Evolutionary conservation across 2,113 vertebrate species (phyloP).

Genomic region (Ophiodon elongatus): DNA sequence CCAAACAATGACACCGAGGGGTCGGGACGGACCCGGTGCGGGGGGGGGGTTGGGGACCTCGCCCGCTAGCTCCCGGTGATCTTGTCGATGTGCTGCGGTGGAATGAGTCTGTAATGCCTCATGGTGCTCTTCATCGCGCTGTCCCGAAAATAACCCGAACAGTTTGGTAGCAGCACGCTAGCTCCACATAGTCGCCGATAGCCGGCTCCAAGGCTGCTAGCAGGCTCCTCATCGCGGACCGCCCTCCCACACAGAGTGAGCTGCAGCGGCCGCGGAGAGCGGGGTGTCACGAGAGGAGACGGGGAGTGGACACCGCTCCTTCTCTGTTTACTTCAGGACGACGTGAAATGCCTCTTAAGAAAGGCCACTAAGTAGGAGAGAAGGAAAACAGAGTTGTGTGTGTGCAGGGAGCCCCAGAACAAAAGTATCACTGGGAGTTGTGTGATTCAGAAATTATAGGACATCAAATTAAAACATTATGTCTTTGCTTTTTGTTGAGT

Average conservation of each 20-base stretch:
- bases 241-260: slow-evolving; percentile 59
- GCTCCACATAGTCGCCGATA: slow-evolving; percentile 46
- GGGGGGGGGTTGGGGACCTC: too few relatives aligned
- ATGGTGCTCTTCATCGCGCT: slow-evolving; percentile 60
- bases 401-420: background rate
- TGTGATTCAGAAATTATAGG: background rate
- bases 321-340: background rate
- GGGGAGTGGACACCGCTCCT: slow-evolving; percentile 21
- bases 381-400: background rate
- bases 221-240: slow-evolving; percentile 63
- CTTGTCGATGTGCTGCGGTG: slow-evolving; percentile 34
- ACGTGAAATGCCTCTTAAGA: background rate
- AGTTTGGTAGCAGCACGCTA: slow-evolving; percentile 66
- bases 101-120: slow-evolving; percentile 28
- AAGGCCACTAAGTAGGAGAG: background rate
- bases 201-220: slow-evolving; percentile 45
- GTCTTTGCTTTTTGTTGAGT: background rate
- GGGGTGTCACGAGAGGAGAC: slow-evolving; percentile 26
- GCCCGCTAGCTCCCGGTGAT: slow-evolving; percentile 36
- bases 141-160: slow-evolving; percentile 52
- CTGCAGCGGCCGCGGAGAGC: slow-evolving; percentile 1
- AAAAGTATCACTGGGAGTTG: background rate
- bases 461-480: background rate
- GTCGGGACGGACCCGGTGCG: slow-evolving; percentile 20
- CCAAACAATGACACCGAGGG: slow-evolving; percentile 24